Percentiles rank a stretch among this genome's conserved stretches.
Evolutionary conservation across 1,140 invertebrate genomes (phyloP).

Genomic region (Drosophila lacteicornis): DNA sequence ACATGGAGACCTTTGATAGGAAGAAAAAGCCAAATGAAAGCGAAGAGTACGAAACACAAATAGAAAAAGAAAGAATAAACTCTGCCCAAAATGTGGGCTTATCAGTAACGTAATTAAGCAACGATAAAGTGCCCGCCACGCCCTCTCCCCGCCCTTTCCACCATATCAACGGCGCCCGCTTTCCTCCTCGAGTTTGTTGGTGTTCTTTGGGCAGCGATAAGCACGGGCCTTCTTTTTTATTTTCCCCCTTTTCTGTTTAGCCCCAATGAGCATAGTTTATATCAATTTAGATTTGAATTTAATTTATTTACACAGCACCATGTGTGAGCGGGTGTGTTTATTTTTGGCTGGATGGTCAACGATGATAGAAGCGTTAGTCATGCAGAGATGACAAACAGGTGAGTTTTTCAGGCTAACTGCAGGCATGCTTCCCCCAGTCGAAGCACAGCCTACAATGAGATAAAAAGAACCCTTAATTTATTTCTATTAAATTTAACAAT

Average conservation of each 20-base stretch:
- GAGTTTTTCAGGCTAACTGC: constrained; percentile 6
- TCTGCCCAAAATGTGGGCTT: constrained; percentile 62
- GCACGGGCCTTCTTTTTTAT: constrained; percentile 51
- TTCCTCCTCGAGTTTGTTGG: constrained; percentile 4
- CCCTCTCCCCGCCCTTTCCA: constrained; percentile 30
- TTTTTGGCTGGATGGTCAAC: constrained; percentile 67
- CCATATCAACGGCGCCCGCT: constrained; percentile 46
- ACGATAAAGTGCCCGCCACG: constrained; percentile 67
- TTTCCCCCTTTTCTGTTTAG: constrained; percentile 23
- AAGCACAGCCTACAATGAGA: no score
- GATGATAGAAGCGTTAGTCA: constrained; percentile 59
- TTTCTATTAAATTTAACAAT: no score
- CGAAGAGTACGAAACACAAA: constrained; percentile 22
- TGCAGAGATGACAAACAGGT: constrained; percentile 34
- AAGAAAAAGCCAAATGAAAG: constrained; percentile 34
- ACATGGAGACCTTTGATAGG: constrained; percentile 53
- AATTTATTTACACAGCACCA: constrained; percentile 77
- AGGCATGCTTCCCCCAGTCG: no score
- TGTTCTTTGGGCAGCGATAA: constrained; percentile 47
- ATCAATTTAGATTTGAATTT: constrained; percentile 83
- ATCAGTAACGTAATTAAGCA: constrained; percentile 82
- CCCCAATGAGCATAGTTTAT: constrained; percentile 58
- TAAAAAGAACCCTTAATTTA: no score
- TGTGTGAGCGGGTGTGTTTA: constrained; percentile 47
- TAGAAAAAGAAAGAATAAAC: constrained; percentile 37